Conservation (phyloP, 2,888 invertebrate genomes). For the Platycheirus albimanus region DNA sequence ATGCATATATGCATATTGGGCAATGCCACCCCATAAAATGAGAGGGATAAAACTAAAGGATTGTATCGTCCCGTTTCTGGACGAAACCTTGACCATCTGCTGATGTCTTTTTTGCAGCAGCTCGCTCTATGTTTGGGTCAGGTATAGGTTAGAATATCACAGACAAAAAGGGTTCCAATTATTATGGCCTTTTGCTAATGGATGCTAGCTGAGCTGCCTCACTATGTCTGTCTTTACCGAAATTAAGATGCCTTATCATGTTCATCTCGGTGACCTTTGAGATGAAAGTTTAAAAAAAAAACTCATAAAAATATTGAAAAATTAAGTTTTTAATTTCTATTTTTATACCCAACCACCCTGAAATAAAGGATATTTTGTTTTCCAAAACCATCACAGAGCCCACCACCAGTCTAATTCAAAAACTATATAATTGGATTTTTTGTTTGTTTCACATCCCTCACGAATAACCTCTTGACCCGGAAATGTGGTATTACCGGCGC, state of each 20-base stretch:
- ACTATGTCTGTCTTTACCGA: not conserved
- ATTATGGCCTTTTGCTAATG: constrained; percentile 58
- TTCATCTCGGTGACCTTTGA: constrained; percentile 33
- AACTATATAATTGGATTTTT: constrained; percentile 23
- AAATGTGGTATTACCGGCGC: constrained; percentile 66
- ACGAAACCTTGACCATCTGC: constrained; percentile 59
- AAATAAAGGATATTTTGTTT: constrained; percentile 19
- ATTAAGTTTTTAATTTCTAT: not conserved
- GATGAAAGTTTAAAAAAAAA: constrained; percentile 15
- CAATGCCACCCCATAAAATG: constrained; percentile 21
- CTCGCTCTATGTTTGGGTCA: constrained; percentile 16
- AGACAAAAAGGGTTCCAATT: constrained; percentile 54
- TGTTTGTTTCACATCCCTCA: constrained; percentile 54
- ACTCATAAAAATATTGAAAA: constrained; percentile 1
- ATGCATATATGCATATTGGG: constrained; percentile 7
- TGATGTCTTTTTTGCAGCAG: constrained; percentile 47
- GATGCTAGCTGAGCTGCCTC: constrained; percentile 41
- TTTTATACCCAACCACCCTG: not conserved
- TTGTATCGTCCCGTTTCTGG: constrained; percentile 33
- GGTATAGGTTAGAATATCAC: constrained; percentile 21
- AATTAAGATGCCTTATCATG: constrained; percentile 55
- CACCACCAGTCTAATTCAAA: constrained; percentile 25
- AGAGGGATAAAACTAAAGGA: constrained; percentile 24
- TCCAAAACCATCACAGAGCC: constrained; percentile 19
- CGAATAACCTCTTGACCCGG: constrained; percentile 70